phyloP scores from a whole-genome alignment of 2,113 vertebrate species.

The Pituophis catenifer region DNA sequence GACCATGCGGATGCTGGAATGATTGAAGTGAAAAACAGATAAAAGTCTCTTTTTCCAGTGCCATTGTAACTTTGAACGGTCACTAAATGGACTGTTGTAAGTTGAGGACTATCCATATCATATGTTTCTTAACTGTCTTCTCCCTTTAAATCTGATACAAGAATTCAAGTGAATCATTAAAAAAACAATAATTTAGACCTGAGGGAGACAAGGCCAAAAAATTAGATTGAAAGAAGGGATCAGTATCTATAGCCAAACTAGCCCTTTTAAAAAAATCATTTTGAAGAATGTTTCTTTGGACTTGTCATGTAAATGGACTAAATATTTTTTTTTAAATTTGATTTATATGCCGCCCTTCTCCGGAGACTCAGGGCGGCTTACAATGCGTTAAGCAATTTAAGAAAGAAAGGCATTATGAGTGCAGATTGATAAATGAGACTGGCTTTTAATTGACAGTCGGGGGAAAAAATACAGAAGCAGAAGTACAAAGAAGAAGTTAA shows the following conservation, averaged over 20 bases:
- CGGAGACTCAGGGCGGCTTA: too few relatives aligned
- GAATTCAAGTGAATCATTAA: not conserved
- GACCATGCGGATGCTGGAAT: not conserved
- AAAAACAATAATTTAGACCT: not conserved
- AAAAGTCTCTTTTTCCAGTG: not conserved
- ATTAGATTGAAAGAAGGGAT: not conserved
- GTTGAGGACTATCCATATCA: not conserved
- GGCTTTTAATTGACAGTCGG: not conserved
- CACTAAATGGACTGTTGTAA: not conserved
- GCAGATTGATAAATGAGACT: not conserved
- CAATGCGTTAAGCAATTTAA: too few relatives aligned
- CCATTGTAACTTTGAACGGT: not conserved
- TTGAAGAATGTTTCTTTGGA: not conserved
- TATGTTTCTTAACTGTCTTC: not conserved
- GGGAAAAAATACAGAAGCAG: not conserved
- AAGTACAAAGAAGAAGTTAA: not conserved
- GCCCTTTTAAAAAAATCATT: not conserved
- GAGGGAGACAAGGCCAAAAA: too few relatives aligned
- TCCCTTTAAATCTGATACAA: not conserved
- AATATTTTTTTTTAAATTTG: not conserved
- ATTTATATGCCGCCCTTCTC: too few relatives aligned
- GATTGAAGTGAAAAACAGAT: not conserved
- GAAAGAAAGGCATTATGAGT: not conserved
- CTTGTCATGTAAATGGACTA: not conserved
- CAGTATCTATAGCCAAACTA: not conserved